Conservation (phyloP, 2,113 vertebrate genomes). For the Perca schrenkii region DNA sequence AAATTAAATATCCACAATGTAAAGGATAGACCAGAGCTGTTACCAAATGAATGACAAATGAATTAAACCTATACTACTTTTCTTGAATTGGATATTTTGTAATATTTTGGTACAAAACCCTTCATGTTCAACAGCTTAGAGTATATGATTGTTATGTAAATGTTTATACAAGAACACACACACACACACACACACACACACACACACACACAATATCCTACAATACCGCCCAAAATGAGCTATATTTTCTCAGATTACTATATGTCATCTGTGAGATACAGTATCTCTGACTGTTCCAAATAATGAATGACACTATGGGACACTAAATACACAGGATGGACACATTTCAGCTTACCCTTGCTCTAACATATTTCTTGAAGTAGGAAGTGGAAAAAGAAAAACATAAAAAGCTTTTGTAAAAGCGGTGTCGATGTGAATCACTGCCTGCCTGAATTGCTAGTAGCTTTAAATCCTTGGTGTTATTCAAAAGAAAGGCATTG, state of each 20-base stretch:
- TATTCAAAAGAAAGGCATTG: constrained; percentile 9
- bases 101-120: constrained; percentile 55
- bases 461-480: constrained; percentile 7
- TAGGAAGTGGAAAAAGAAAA: constrained; percentile 64
- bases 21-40: neutral
- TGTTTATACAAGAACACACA: constrained; percentile 22
- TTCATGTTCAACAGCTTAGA: constrained; percentile 12
- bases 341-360: constrained; percentile 85
- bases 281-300: constrained; percentile 18
- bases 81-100: constrained; percentile 57
- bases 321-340: constrained; percentile 43
- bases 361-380: constrained; percentile 92
- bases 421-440: constrained; percentile 14
- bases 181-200: neutral
- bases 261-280: neutral
- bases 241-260: neutral
- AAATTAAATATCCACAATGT: constrained; percentile 59
- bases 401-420: constrained; percentile 40
- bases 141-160: constrained; percentile 16
- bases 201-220: constrained; percentile 17
- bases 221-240: neutral
- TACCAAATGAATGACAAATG: neutral
- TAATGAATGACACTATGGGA: constrained; percentile 38
- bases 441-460: neutral
- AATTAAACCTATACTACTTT: neutral